phyloP scores from a whole-genome alignment of 2,797 vertebrate species.

The Orestias chungarensis region DNA sequence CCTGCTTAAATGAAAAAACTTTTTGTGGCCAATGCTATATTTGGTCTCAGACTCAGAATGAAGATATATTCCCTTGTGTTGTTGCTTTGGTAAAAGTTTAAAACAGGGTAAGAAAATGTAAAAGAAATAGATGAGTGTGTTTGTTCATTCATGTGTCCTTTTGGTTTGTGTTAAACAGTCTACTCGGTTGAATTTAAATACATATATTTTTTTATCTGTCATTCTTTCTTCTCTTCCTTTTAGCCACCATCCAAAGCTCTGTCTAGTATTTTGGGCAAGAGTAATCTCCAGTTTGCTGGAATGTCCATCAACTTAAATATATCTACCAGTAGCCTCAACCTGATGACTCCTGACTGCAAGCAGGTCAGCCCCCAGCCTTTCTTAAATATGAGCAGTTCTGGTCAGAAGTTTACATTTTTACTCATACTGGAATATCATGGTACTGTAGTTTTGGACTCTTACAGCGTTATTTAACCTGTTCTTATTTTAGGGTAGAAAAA shows the following conservation, averaged over 20 bases:
- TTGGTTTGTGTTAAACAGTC: not conserved
- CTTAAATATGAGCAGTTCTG: not conserved
- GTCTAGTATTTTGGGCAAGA: conserved; percentile 94
- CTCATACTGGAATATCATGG: not conserved
- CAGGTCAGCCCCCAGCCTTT: conserved; percentile 81
- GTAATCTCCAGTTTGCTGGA: conserved; percentile 97
- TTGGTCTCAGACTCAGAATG: not conserved
- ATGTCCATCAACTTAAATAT: conserved; percentile 97
- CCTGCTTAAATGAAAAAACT: conserved; percentile 7
- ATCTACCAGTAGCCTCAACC: conserved; percentile 96
- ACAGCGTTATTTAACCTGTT: not conserved
- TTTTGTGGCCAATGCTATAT: not conserved
- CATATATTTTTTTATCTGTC: conserved; percentile 7
- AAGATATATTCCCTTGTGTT: not conserved
- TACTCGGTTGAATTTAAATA: not conserved
- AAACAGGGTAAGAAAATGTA: not conserved
- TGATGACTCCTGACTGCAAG: conserved; percentile 96
- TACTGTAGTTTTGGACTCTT: not conserved
- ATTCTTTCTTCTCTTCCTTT: conserved; percentile 19
- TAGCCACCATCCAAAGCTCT: conserved; percentile 94
- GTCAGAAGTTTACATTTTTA: not conserved
- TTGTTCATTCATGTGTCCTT: not conserved
- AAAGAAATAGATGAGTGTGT: not conserved
- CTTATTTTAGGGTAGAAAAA: not conserved
- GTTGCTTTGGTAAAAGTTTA: not conserved